phyloP scores from a whole-genome alignment of 2,113 vertebrate genomes.

The Leptobrachium ailaonicum region DNA sequence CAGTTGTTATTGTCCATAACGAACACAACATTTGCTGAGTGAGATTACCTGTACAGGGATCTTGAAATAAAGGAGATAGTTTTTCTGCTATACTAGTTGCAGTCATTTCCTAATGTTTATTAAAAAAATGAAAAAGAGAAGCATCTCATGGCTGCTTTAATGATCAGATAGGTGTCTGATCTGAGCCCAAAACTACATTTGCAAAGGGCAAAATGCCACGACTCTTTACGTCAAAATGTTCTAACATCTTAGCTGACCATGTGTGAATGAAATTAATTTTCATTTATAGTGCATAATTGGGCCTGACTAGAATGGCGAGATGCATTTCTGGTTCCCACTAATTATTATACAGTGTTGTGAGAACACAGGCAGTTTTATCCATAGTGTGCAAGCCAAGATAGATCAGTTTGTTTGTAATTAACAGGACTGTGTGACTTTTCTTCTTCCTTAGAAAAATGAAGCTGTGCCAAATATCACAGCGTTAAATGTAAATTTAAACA shows the following conservation, averaged over 20 bases:
- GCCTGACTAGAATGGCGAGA: conserved; percentile 2
- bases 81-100: too few species aligned
- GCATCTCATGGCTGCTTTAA: not conserved
- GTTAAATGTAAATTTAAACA: too few species aligned
- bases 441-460: not conserved
- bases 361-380: conserved; percentile 3
- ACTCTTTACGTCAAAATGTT: not conserved
- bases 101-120: too few species aligned
- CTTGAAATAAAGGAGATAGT: too few species aligned
- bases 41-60: too few species aligned
- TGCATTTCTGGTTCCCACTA: not conserved
- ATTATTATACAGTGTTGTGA: conserved; percentile 21
- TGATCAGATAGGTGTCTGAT: not conserved
- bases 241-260: not conserved
- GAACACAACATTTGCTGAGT: too few species aligned
- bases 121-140: not conserved
- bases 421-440: conserved; percentile 18
- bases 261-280: conserved; percentile 3
- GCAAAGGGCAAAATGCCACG: not conserved
- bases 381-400: conserved; percentile 17
- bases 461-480: not conserved
- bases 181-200: not conserved
- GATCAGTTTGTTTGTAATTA: conserved; percentile 32
- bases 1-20: too few species aligned
- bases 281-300: conserved; percentile 14